Evolutionary conservation across 2,113 vertebrate genomes (phyloP), one percentile per base, ranked within the genome.

Genomic region (Centropristis striata): DNA sequence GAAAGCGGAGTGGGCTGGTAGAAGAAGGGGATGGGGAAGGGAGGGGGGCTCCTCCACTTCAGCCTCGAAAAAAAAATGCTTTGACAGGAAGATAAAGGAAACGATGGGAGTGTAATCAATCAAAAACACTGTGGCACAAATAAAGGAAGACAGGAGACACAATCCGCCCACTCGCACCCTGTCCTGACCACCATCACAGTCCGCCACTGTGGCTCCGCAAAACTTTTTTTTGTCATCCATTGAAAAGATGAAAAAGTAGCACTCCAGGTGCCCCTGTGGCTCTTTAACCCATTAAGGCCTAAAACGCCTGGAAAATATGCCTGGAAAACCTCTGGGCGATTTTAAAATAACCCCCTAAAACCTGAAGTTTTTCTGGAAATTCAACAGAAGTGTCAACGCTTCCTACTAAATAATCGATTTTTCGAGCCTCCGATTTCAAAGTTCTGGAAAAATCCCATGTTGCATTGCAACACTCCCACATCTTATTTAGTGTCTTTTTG

Each of bases 21-120:
- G 95, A 96, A 94, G 82, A 96, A 94, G 92, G 76, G 92, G 55
- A 84, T 18, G 1, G 18, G 54, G 55, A 7, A 20, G 32, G 37
- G 10, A 92, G 91, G 50, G 28, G 2, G 5, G 12, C 28, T 42
- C n/a, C 28, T 8, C 15, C 32, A 46, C 69, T 68, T 18, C 42
- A 57, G 32, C 63, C 60, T n/a, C 4, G 84, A 76, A 91, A 88
- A 90, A 81, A 92, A 94, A 94, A 93, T 72, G 61, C 92, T 94
- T 94, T 96, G 95, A 96, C 95, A 94, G 92, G 92, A 94, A 92
- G 95, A 98, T 95, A 94, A 96, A 92, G 90, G 72, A 85, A 94
- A 93, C 27, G 89, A 95, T 95, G 92, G 91, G 94, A 96, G 95
- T 92, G 93, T 94, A 94, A 97, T 98, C 96, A 97, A 98, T 98